Evolutionary conservation across 2,797 vertebrate species (phyloP).

Genomic region (Gephyroberyx darwinii): DNA sequence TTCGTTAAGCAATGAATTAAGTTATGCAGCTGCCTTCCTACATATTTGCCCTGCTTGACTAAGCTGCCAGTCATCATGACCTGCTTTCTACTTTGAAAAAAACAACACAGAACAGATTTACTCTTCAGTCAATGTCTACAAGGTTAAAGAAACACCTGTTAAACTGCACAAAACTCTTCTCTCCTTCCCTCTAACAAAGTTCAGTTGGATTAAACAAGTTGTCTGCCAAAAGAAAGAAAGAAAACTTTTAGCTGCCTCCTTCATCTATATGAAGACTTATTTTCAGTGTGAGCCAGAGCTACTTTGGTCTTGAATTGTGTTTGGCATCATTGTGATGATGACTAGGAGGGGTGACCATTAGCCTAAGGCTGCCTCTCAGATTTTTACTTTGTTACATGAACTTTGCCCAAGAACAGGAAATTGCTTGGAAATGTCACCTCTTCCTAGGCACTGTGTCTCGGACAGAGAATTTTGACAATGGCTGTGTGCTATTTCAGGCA

Average conservation of each 20-base stretch:
- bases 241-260: not conserved
- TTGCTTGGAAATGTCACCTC: slow-evolving; percentile 82
- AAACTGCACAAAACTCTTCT: not conserved
- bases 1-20: slow-evolving; percentile 50
- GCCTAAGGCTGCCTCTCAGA: slow-evolving; percentile 63
- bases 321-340: slow-evolving; percentile 46
- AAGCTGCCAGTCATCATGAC: slow-evolving; percentile 50
- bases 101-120: slow-evolving; percentile 29
- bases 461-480: slow-evolving; percentile 64
- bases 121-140: slow-evolving; percentile 9
- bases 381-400: slow-evolving; percentile 72
- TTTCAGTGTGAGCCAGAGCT: not conserved
- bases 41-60: slow-evolving; percentile 52
- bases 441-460: slow-evolving; percentile 44
- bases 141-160: slow-evolving; percentile 6
- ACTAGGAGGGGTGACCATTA: slow-evolving; percentile 65
- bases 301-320: slow-evolving; percentile 17
- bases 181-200: not conserved
- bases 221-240: not conserved
- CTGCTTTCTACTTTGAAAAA: slow-evolving; percentile 16
- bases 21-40: slow-evolving; percentile 50
- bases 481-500: slow-evolving; percentile 66
- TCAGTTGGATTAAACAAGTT: not conserved
- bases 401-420: slow-evolving; percentile 75
- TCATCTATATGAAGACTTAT: not conserved